Conservation (phyloP, 2,113 vertebrate species). For the Catharus minimus region DNA sequence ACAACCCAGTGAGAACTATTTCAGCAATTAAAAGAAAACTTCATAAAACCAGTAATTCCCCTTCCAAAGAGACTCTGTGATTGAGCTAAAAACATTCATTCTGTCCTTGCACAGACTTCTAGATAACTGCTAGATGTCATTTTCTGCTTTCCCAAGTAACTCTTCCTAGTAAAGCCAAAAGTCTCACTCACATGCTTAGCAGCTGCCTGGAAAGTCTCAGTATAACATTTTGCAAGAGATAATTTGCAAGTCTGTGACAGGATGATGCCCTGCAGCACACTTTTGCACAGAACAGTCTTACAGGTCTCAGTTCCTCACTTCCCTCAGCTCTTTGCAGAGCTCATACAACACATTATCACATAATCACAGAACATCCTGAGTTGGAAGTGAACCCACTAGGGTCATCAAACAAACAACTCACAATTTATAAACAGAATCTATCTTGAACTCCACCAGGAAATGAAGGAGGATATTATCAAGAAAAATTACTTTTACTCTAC, state of each 20-base stretch:
- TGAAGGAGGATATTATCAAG: not conserved
- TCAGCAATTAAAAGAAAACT: not conserved
- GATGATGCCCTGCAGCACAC: not conserved
- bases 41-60: not conserved
- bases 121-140: not conserved
- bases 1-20: not conserved
- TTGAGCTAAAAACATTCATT: not conserved
- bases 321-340: not conserved
- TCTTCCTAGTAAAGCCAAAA: not conserved
- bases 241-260: not conserved
- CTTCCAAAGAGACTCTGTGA: not conserved
- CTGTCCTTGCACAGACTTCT: not conserved
- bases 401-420: not conserved
- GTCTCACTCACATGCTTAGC: not conserved
- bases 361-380: not conserved
- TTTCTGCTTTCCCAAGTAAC: not conserved
- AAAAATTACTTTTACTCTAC: not conserved
- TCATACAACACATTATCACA: not conserved
- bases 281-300: not conserved
- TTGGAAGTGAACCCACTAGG: not conserved
- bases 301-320: not conserved
- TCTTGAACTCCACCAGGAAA: not conserved
- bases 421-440: not conserved
- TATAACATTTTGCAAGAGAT: not conserved
- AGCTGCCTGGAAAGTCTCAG: not conserved